Evolutionary conservation across 2,888 invertebrate species (phyloP), one percentile per base, ranked within the genome.

Genomic region (Mantis religiosa): DNA sequence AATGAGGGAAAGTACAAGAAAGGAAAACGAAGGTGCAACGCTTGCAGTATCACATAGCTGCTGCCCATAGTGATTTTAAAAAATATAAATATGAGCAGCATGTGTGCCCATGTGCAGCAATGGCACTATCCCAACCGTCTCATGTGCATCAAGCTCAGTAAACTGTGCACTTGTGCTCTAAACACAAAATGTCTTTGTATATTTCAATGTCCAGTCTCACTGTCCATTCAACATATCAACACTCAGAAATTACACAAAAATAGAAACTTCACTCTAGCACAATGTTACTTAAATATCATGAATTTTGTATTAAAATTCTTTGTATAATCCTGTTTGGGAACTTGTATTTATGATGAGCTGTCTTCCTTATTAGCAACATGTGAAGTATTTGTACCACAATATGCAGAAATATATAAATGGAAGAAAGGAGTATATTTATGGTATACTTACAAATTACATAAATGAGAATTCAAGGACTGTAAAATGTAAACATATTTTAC

Each of bases 1-100:
- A 91, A 91, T 87, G 91, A 91, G 20, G 91, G 91, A 9, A 92
- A 92, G 54, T 88, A 90, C 89, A 92, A 92, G 90, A 91, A 91
- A 86, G 91, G 89, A 83, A 92, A 92, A 87, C 91, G 91, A 87
- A 91, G 92, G 88, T 93, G 93, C 90, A 91, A 92, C 88, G 91
- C 91, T 87, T 93, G 93, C 90, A 91, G 91, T 82, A 91, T 93
- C 84, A 89, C 91, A 83, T 92, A 91, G 92, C 87, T 34, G 71
- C 28, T 27, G 71, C 81, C 27, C 20, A 81, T 28, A 14, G 20
- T 20, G 14, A 81, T 20, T 41, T 25, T 12, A 84, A n/a, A 54
- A 81, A 28, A 15, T 71, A 71, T 71, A 71, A 41, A 71, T 71
- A 71, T 71, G 54, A 71, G 54, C 54, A 86, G 28, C 71, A 28